phyloP scores from a whole-genome alignment of 2,113 vertebrate species.

The Stercorarius parasiticus region DNA sequence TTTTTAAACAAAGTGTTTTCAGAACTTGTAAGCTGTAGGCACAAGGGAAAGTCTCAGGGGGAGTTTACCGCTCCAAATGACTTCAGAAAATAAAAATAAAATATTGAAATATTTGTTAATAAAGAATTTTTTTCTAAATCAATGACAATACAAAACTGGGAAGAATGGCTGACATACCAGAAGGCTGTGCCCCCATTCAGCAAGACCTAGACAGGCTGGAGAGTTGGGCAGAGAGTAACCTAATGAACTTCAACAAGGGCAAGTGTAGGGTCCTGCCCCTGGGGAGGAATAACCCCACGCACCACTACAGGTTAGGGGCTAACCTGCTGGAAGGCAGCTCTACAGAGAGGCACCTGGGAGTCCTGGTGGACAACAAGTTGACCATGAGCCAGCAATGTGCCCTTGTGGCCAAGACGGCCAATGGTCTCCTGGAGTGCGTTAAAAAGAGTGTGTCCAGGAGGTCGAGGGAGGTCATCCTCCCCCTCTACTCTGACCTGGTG shows the following conservation, averaged over 20 bases:
- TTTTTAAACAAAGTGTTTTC: background rate
- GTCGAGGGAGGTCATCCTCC: no score
- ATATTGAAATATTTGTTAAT: background rate
- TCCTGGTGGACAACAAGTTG: no score
- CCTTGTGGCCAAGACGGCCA: no score
- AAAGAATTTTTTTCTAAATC: background rate
- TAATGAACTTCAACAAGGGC: background rate
- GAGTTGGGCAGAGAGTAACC: no score
- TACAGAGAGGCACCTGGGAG: no score
- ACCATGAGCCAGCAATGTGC: no score
- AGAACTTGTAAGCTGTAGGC: background rate
- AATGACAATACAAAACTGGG: background rate
- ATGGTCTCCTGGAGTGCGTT: no score
- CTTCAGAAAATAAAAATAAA: conserved; percentile 27
- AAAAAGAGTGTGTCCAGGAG: no score
- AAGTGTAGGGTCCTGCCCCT: background rate
- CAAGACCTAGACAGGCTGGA: no score
- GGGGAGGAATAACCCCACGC: background rate
- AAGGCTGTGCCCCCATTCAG: no score
- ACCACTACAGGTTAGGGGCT: background rate
- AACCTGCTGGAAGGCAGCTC: background rate
- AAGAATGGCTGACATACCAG: no score
- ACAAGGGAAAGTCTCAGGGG: background rate
- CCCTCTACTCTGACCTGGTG: no score
- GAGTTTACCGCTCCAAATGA: background rate